A percentile compares a stretch with the other conserved stretches of the same genome.
These are phyloP conservation scores for Nothobranchius kuhntae DNA, from an alignment of 2,113 vertebrate species.

Conservation along the genomic window DNA sequence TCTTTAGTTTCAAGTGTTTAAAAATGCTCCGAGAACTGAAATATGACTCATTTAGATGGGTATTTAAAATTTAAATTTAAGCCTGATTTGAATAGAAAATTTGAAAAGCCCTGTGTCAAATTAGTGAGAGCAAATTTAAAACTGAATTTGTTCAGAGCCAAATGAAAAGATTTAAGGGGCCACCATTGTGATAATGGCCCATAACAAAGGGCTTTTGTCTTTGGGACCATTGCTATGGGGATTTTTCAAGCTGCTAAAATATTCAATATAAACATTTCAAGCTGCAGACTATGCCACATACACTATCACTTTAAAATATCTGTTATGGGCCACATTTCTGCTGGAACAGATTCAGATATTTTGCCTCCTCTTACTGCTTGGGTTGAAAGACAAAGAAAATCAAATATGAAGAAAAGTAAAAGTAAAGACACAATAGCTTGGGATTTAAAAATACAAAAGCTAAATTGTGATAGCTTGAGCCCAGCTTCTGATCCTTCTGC, in stretches of 20 bases:
- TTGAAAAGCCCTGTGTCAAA: conserved; percentile 54
- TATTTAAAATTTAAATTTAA: conserved; percentile 60
- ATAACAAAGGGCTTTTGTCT: conserved; percentile 73
- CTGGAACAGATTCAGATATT: conserved; percentile 15
- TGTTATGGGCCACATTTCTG: conserved; percentile 33
- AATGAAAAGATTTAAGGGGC: conserved; percentile 56
- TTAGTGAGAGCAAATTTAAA: conserved; percentile 61
- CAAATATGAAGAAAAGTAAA: conserved; percentile 27
- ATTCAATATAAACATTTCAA: conserved; percentile 67
- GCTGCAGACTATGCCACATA: conserved; percentile 49
- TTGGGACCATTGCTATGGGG: conserved; percentile 62
- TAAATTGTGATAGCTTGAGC: conserved; percentile 52
- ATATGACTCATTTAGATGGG: conserved; percentile 40
- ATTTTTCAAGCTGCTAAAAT: conserved; percentile 64
- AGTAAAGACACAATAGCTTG: conserved; percentile 32
- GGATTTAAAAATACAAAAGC: conserved; percentile 51
- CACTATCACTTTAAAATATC: conserved; percentile 41
- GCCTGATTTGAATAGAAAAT: conserved; percentile 58
- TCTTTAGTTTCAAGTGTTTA: conserved; percentile 21
- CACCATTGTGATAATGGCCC: conserved; percentile 67
- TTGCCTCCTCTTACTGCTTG: neutral
- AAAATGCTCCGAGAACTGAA: conserved; percentile 46
- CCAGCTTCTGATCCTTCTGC: conserved; percentile 29
- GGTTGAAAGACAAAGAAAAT: conserved; percentile 14
- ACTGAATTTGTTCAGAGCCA: conserved; percentile 63